Conservation (phyloP, 2,888 invertebrate genomes). For the Agrenia bidenticulata region DNA sequence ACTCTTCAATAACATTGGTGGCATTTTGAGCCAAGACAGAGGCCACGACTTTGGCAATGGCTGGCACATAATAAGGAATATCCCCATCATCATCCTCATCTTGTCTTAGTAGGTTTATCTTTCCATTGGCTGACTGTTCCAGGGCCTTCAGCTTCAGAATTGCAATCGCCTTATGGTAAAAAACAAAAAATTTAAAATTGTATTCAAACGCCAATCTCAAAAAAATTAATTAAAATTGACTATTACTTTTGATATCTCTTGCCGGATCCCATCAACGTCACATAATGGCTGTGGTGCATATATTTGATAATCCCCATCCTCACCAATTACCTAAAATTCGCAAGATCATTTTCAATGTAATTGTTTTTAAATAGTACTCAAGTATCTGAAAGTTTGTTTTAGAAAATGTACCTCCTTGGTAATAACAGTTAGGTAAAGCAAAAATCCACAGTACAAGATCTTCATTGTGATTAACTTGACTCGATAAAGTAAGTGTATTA, state of each 20-base stretch:
- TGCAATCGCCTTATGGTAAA: slow-evolving; percentile 9
- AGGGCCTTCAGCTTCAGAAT: slow-evolving; percentile 6
- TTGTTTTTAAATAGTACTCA: no score
- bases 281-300: slow-evolving; percentile 11
- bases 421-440: no score
- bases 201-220: background rate
- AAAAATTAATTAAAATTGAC: background rate
- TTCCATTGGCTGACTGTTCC: background rate
- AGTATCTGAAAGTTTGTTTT: no score
- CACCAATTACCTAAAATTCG: no score
- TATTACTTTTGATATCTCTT: slow-evolving; percentile 9
- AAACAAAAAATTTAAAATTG: background rate
- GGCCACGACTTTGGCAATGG: slow-evolving; percentile 28
- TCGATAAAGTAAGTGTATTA: no score
- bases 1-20: slow-evolving; percentile 23
- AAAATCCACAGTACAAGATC: no score
- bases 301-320: no score
- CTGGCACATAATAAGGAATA: slow-evolving; percentile 16
- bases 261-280: slow-evolving; percentile 5
- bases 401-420: no score
- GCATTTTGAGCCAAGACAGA: slow-evolving; percentile 31
- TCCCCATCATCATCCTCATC: slow-evolving; percentile 20
- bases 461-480: no score
- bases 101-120: background rate
- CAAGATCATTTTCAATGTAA: no score